Percentiles rank a stretch among this genome's conserved stretches.
These are phyloP conservation scores for Ibycter americanus DNA, from an alignment of 2,797 vertebrate genomes.

Conservation along the genomic window DNA sequence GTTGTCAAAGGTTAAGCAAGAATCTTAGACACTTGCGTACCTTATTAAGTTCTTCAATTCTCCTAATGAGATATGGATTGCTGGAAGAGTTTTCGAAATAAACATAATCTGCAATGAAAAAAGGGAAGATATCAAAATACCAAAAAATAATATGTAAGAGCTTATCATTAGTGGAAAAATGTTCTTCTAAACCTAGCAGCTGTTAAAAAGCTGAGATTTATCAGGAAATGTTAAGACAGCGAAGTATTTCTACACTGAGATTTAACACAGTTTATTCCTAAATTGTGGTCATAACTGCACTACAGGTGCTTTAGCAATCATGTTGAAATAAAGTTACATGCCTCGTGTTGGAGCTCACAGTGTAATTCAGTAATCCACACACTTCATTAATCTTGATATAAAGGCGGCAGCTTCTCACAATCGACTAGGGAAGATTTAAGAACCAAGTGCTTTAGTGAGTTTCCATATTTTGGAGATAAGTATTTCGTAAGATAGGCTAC, in stretches of 20 bases:
- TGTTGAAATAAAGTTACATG: not conserved
- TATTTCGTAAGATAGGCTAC: not conserved
- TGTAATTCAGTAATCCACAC: not conserved
- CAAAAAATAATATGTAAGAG: not conserved
- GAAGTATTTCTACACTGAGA: not conserved
- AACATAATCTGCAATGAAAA: constrained; percentile 90
- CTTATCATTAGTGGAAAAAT: not conserved
- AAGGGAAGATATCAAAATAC: constrained; percentile 23
- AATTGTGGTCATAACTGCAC: not conserved
- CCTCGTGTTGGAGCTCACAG: not conserved
- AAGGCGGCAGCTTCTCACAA: not conserved
- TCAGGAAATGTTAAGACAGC: not conserved
- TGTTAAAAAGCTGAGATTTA: not conserved
- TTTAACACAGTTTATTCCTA: not conserved
- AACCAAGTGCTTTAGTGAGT: not conserved
- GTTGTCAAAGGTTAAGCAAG: not conserved
- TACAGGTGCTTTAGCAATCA: not conserved
- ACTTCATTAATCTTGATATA: not conserved
- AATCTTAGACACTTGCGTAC: constrained; percentile 70
- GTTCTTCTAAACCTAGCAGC: not conserved
- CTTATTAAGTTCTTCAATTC: constrained; percentile 99
- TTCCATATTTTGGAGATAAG: not conserved
- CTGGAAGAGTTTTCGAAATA: constrained; percentile 99
- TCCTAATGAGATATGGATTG: constrained; percentile 96
- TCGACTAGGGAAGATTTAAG: not conserved